Evolutionary conservation across 2,888 invertebrate species (phyloP).

Genomic region (Ochlodes sylvanus): DNA sequence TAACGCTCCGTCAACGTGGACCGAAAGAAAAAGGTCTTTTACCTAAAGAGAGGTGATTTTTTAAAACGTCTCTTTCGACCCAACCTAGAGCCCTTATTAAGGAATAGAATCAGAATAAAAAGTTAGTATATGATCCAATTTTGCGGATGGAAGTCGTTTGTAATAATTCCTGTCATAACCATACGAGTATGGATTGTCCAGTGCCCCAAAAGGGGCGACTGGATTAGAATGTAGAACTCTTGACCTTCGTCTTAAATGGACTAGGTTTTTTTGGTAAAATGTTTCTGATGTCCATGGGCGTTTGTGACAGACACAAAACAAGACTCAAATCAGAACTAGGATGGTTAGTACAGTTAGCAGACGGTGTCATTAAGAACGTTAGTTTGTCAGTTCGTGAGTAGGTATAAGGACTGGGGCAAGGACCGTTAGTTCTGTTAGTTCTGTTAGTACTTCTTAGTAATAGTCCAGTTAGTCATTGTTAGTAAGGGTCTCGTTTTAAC

Average conservation of each 20-base stretch:
- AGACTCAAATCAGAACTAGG: too few species aligned
- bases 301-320: too few species aligned
- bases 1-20: slow-evolving; percentile 46
- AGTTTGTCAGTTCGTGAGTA: too few species aligned
- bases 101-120: slow-evolving; percentile 32
- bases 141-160: slow-evolving; percentile 28
- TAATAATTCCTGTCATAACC: slow-evolving; percentile 25
- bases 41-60: slow-evolving; percentile 28
- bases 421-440: too few species aligned
- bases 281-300: too few species aligned
- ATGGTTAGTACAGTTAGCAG: too few species aligned
- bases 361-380: too few species aligned
- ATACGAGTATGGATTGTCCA: neutral
- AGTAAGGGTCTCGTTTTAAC: too few species aligned
- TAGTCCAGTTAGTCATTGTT: too few species aligned
- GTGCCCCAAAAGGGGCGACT: neutral
- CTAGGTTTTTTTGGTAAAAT: too few species aligned
- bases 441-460: too few species aligned
- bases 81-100: slow-evolving; percentile 25
- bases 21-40: slow-evolving; percentile 25
- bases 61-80: slow-evolving; percentile 26
- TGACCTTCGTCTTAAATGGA: neutral
- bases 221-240: neutral
- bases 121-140: slow-evolving; percentile 8
- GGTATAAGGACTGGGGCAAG: too few species aligned